Base-by-base conservation (phyloP, 2,797 vertebrate species). In the Epinephelus coioides region DNA sequence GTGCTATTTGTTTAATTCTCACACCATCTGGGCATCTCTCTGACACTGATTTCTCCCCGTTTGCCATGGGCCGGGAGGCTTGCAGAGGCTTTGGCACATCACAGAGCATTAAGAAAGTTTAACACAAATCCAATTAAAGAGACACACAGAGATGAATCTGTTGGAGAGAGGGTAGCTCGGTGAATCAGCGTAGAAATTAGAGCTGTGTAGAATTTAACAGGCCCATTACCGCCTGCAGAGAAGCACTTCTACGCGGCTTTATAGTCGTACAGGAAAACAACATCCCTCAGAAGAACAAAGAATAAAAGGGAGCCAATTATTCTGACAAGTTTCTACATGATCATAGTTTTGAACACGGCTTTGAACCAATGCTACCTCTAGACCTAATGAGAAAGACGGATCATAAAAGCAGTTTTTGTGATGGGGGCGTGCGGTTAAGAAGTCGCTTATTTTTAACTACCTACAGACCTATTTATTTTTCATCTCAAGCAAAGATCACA, bases 111-210 rank as follows among this genome's bases (percentile, higher is more conserved):
- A 90, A 77, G 75, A 79, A 88, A 87, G 69, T 91, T 90, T 23
- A 91, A 81, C 78, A 85, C 74, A 91, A 93, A 94, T 92, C 90
- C 86, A 93, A 90, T 95, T 92, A 91, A 87, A 88, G 56, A 83
- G 69, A 86, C 70, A 81, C 69, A 84, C 57, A 66, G 75, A 85
- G 78, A 86, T 88, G 80, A 88, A 86, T 82, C 66, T 34, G 30
- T 34, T 30, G 55, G 62, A 63, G 73, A 70, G 43, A 67, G 62
- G 38, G 57, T 21, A 71, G 64, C 75, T 83, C 51, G 34, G 67
- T 79, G 77, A 70, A 66, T 82, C 54, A 43, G 71, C 51, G 79
- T 65, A 51, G 56, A 86, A 82, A 90, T 92, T 89, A 80, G 63
- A 46, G 67, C 81, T 63, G 73, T 56, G 64, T 30, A 38, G 65